Evolutionary conservation across 1,140 invertebrate species (phyloP).

Genomic region (Ladona fulva): DNA sequence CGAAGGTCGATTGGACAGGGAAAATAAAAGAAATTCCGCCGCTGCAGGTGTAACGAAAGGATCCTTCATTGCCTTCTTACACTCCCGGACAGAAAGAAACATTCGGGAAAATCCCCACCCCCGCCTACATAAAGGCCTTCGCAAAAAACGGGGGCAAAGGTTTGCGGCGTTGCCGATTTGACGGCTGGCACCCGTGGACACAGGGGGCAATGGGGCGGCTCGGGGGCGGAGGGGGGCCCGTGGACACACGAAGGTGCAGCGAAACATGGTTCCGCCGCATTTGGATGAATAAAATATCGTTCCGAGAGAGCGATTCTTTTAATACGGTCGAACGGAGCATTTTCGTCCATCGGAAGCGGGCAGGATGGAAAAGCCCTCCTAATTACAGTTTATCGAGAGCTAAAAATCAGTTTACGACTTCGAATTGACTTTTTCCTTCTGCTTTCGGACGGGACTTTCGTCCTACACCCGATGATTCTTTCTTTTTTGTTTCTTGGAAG

Average conservation of each 20-base stretch:
- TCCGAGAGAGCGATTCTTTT: neutral
- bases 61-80: no score
- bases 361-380: neutral
- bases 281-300: conserved; percentile 6
- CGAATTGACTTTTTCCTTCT: neutral
- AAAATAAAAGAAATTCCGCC: no score
- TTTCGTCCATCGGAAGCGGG: neutral
- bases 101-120: no score
- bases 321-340: neutral
- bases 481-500: no score
- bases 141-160: neutral
- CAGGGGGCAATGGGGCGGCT: neutral
- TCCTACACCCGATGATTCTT: no score
- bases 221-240: neutral
- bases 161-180: neutral
- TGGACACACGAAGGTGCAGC: neutral
- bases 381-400: neutral
- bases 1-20: no score
- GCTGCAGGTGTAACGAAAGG: no score
- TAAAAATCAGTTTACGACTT: neutral
- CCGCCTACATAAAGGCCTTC: no score
- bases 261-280: neutral
- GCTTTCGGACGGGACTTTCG: no score
- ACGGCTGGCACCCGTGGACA: neutral
- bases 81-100: no score